These are phyloP conservation scores for Pseudeuparius sepicola DNA, from an alignment of 2,888 invertebrate genomes.

Conservation along the genomic window DNA sequence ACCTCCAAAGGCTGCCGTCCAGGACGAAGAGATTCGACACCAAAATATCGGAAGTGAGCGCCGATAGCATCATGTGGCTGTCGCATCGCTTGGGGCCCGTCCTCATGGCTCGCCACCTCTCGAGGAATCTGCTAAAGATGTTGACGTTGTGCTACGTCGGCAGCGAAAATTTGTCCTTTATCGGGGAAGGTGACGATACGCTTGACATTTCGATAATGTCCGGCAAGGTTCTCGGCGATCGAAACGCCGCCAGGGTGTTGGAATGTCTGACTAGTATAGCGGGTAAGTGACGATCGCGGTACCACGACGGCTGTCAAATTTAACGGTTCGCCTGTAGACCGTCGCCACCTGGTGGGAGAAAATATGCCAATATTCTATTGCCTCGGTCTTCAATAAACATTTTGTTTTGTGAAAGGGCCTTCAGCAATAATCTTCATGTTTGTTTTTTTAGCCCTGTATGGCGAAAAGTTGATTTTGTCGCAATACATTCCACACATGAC, in stretches of 20 bases:
- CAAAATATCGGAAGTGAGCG: conserved; percentile 77
- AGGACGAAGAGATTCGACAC: conserved; percentile 27
- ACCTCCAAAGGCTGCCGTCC: conserved; percentile 7
- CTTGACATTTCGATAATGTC: conserved; percentile 55
- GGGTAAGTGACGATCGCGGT: conserved; percentile 46
- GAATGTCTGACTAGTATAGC: conserved; percentile 84
- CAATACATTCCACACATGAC: conserved; percentile 88
- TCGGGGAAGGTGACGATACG: conserved; percentile 31
- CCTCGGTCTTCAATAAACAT: too few species aligned
- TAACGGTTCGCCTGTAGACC: too few species aligned
- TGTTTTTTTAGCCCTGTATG: conserved; percentile 60
- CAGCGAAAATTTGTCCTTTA: conserved; percentile 57
- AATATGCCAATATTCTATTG: too few species aligned
- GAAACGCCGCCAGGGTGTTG: conserved; percentile 75
- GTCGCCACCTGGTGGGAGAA: too few species aligned
- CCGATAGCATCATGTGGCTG: conserved; percentile 83
- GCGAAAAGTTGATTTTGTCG: conserved; percentile 75
- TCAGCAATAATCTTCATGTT: too few species aligned
- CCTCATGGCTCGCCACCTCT: conserved; percentile 80
- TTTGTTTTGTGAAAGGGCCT: too few species aligned
- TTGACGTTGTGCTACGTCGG: conserved; percentile 88
- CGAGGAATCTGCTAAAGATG: conserved; percentile 87
- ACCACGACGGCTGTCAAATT: too few species aligned
- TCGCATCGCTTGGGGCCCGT: conserved; percentile 91
- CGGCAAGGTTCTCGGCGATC: conserved; percentile 64